Conservation (phyloP, 2,888 invertebrate genomes). For the Lobophora halterata region DNA sequence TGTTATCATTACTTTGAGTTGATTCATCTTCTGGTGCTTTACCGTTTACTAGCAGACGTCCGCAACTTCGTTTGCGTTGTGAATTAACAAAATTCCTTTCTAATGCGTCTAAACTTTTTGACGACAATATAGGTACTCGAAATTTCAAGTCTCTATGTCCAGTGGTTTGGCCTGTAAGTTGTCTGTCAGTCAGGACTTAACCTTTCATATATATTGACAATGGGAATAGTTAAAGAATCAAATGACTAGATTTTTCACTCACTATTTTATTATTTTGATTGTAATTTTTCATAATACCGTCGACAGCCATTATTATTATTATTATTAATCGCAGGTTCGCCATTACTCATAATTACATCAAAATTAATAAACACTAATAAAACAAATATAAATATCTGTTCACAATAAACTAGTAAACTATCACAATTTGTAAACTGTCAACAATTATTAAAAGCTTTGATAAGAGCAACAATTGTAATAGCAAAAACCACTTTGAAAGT, state of each 20-base stretch:
- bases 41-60: too few species aligned
- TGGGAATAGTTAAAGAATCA: constrained; percentile 19
- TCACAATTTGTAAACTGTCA: constrained; percentile 56
- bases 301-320: too few species aligned
- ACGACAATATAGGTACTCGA: too few species aligned
- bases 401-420: constrained; percentile 40
- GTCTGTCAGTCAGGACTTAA: too few species aligned
- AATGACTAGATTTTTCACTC: constrained; percentile 49
- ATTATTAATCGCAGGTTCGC: constrained; percentile 48
- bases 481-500: constrained; percentile 28
- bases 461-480: constrained; percentile 56
- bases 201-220: too few species aligned
- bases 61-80: background rate
- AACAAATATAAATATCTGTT: constrained; percentile 31
- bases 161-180: too few species aligned
- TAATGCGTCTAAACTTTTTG: too few species aligned
- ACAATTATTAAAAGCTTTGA: constrained; percentile 73
- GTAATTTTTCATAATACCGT: constrained; percentile 78
- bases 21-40: too few species aligned
- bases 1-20: too few species aligned
- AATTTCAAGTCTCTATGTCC: too few species aligned
- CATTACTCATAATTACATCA: constrained; percentile 46
- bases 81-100: too few species aligned
- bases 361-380: constrained; percentile 28
- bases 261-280: constrained; percentile 80